Evolutionary conservation across 2,888 invertebrate species (phyloP).

Genomic region (Empis stercorea): DNA sequence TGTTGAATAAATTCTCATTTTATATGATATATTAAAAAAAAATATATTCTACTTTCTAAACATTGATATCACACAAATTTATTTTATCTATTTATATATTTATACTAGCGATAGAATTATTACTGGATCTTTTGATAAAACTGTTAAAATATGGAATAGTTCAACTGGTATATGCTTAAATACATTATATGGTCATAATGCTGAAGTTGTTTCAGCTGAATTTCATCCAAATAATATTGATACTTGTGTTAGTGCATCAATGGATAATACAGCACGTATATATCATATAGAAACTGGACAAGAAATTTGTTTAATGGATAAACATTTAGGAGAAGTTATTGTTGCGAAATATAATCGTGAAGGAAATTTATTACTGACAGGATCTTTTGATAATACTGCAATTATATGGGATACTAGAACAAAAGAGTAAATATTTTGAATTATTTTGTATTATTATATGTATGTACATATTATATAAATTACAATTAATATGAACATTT

Average conservation of each 20-base stretch:
- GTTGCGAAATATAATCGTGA: slow-evolving; percentile 56
- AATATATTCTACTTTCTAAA: too few relatives aligned
- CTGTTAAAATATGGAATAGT: slow-evolving; percentile 61
- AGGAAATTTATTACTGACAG: slow-evolving; percentile 58
- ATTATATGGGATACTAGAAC: slow-evolving; percentile 60
- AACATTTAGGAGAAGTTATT: slow-evolving; percentile 66
- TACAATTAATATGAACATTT: too few relatives aligned
- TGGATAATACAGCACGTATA: slow-evolving; percentile 61
- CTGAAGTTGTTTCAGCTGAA: slow-evolving; percentile 57
- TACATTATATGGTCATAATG: slow-evolving; percentile 60
- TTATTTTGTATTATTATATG: background rate
- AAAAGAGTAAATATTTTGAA: slow-evolving; percentile 37
- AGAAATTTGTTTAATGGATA: slow-evolving; percentile 46
- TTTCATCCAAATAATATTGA: slow-evolving; percentile 52
- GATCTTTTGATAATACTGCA: slow-evolving; percentile 67
- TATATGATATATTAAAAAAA: too few relatives aligned
- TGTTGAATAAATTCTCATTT: too few relatives aligned
- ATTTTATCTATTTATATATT: background rate
- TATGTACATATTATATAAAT: background rate
- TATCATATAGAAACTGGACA: slow-evolving; percentile 55
- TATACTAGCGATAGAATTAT: slow-evolving; percentile 50
- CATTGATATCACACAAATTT: too few relatives aligned
- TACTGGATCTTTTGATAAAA: slow-evolving; percentile 72
- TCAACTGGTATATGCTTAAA: slow-evolving; percentile 50
- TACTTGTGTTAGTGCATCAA: slow-evolving; percentile 58